Evolutionary conservation across 2,888 invertebrate species (phyloP), one percentile per base, ranked within the genome.

Genomic region (Sphaerophoria taeniata): DNA sequence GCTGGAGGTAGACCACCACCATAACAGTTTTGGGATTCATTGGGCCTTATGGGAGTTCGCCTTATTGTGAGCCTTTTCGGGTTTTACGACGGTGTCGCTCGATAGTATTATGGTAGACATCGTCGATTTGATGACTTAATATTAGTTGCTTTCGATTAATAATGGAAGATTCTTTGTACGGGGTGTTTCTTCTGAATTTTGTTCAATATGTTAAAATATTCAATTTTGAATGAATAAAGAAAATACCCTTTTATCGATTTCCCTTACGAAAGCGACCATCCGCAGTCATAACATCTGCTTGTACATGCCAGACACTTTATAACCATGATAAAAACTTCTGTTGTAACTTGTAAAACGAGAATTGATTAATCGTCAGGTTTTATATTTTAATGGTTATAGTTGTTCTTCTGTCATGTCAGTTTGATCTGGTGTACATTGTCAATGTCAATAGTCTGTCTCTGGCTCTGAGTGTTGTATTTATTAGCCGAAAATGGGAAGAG

Each of bases 41-140:
- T 56, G 6, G 12, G n/a, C 12, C 47, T 63, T 63, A 63, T 63
- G 63, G 11, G 31, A 14, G 47, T 31, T 45, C 43, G 49, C 63
- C 56, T 34, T 60, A 7, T 43, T 55, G 53, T 45, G 45, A 36
- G 76, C 53, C 61, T 39, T 45, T 72, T 14, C 34, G 4, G 33
- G 31, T 47, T 65, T 71, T 78, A 83, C 71, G 78, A 69, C 51
- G 51, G 58, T 65, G 67, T 67, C 79, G 60, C 61, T 69, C n/a
- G n/a, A 72, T 33, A 71, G 51, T 74, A 70, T 83, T 56, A 47
- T n/a, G n/a, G n/a, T n/a, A n/a, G n/a, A n/a, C n/a, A 69, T 74
- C 74, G 69, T 49, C 51, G 69, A 69, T 80, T 80, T 80, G 73
- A 85, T 80, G 84, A 72, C 80, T 85, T 85, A 80, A 85, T 85